Base-by-base conservation (phyloP, 1,140 invertebrate species). In the Papilio polyxenes region DNA sequence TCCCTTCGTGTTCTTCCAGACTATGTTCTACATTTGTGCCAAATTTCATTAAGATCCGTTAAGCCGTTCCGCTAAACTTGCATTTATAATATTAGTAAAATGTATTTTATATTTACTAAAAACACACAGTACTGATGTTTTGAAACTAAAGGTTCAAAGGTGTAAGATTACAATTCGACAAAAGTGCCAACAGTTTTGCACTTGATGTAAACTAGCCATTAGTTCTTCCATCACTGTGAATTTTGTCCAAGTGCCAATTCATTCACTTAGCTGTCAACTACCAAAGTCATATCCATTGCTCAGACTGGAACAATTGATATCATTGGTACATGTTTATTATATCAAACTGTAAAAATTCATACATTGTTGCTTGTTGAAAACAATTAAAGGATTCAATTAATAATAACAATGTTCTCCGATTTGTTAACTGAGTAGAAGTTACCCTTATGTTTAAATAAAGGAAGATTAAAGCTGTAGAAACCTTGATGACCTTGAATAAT, bases 221-320 rank as follows among this genome's bases (percentile, higher is more conserved):
- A 56, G 15, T 72, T 13, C 15, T 31, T 72, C n/a, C 31, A 11
- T 15, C 17, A 17, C 44, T 10, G 23, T 9, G 48, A 56, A n/a
- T 49, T 75, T 6, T 11, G 48, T 53, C 44, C 9, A 3, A n/a
- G 51, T 23, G 44, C 75, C 44, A 51, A 49, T 53, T 77, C 48
- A 49, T 15, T 49, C 72, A 49, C 74, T 75, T 75, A 48, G 75
- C 20, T 8, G 20, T 53, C 48, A 23, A 10, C 3, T n/a, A 51
- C 20, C 75, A 77, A 77, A 53, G 75, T 77, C 75, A 77, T 77
- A 77, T 77, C 75, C 20, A 77, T 77, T 77, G 75, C 44, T 77
- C 75, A 3, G n/a, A 75, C 9, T 75, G 65, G 31, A 72, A 72
- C 65, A 72, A 72, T 72, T 72, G 65, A 37, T 37, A 40, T 72